Conservation (phyloP, 2,113 vertebrate genomes). For the Tympanuchus pallidicinctus region DNA sequence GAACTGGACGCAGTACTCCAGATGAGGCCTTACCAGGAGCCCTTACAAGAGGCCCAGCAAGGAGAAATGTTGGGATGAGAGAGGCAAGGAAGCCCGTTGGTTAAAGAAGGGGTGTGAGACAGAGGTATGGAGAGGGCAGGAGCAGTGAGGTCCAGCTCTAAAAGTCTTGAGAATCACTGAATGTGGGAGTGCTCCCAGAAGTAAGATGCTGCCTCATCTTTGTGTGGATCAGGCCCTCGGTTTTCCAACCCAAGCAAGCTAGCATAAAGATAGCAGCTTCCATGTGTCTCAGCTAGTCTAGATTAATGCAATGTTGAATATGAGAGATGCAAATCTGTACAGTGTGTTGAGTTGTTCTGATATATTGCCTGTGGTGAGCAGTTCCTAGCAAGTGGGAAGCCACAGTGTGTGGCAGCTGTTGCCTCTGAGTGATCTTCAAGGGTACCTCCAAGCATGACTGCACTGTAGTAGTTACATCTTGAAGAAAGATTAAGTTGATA, state of each 20-base stretch:
- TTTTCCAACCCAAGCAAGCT: background rate
- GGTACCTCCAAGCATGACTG: background rate
- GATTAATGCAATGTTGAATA: background rate
- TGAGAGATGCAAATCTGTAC: background rate
- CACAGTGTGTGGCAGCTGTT: slow-evolving; percentile 22
- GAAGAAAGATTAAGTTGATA: background rate
- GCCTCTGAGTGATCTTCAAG: background rate
- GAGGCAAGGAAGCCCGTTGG: background rate
- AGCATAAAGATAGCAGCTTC: background rate
- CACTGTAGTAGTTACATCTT: background rate
- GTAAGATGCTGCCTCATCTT: background rate
- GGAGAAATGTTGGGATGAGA: rapidly evolving
- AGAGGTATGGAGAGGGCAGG: background rate
- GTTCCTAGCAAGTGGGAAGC: slow-evolving; percentile 37
- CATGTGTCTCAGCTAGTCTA: background rate
- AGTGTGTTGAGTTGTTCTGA: slow-evolving; percentile 33
- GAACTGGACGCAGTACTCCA: too few relatives aligned
- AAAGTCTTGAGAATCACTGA: background rate
- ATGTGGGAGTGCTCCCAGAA: background rate
- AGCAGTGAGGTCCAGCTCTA: background rate
- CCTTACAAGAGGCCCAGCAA: background rate
- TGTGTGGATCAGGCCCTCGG: background rate
- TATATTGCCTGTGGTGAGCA: slow-evolving; percentile 14
- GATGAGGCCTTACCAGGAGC: too few relatives aligned
- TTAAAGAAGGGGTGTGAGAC: background rate